These are phyloP conservation scores for Gavialis gangeticus DNA, from an alignment of 2,113 vertebrate genomes.

Conservation along the genomic window DNA sequence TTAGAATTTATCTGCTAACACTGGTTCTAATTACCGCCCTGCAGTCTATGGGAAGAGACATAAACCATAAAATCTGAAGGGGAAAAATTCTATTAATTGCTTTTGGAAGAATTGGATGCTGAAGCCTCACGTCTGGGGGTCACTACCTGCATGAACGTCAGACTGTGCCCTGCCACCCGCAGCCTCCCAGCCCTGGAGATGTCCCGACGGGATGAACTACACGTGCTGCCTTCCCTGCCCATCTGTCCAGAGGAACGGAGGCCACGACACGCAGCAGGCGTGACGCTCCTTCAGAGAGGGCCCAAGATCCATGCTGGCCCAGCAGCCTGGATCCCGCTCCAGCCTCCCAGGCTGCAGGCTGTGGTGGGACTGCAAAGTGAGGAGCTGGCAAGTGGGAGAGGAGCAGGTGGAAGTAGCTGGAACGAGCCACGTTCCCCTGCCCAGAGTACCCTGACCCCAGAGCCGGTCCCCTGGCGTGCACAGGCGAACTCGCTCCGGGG, in stretches of 20 bases:
- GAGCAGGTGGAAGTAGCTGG: not conserved
- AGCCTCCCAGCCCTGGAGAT: not conserved
- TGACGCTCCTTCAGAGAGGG: not conserved
- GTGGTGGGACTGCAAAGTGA: not conserved
- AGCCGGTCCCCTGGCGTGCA: not conserved
- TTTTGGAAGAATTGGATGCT: slow-evolving; percentile 38
- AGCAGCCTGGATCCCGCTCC: not conserved
- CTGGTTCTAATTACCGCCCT: slow-evolving; percentile 59
- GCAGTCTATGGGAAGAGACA: not conserved
- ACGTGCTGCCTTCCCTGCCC: not conserved
- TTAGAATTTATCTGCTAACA: slow-evolving; percentile 26
- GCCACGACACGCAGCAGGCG: not conserved
- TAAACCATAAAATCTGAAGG: not conserved
- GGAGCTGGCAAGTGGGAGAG: not conserved
- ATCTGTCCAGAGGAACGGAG: not conserved
- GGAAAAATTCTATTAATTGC: slow-evolving; percentile 22
- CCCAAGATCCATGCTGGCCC: not conserved
- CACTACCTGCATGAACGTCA: not conserved
- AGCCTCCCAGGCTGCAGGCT: not conserved
- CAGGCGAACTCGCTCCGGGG: not conserved
- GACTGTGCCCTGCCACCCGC: not conserved
- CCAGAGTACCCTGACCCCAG: not conserved
- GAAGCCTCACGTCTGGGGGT: not conserved
- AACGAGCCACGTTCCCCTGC: too few species aligned
- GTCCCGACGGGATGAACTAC: not conserved